Percentiles rank a stretch among this genome's conserved stretches.
Conservation (phyloP, 2,113 vertebrate genomes). For the Antechinus stuartii region DNA sequence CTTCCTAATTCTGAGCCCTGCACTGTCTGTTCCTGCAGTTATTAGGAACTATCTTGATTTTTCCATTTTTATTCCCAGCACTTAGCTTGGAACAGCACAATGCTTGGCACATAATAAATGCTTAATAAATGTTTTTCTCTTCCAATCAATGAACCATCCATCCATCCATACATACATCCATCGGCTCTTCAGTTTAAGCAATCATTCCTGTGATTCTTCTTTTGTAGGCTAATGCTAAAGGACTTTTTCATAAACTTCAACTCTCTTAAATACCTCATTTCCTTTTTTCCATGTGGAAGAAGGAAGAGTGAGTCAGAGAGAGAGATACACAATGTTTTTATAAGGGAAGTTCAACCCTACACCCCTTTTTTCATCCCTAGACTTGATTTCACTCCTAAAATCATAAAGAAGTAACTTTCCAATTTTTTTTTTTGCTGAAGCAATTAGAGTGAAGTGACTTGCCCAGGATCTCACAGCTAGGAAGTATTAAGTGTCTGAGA, state of each 20-base stretch:
- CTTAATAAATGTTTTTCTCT: neutral
- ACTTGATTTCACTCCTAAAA: neutral
- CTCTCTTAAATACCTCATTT: neutral
- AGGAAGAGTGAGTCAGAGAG: neutral
- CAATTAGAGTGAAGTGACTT: too few relatives aligned
- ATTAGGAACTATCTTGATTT: neutral
- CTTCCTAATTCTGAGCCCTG: neutral
- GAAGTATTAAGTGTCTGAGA: too few relatives aligned
- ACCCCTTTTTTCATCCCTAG: neutral
- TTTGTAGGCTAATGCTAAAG: neutral
- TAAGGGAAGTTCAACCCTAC: neutral
- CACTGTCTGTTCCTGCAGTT: neutral
- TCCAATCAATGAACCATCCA: neutral
- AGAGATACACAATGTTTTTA: neutral
- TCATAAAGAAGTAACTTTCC: neutral
- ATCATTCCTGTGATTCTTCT: neutral
- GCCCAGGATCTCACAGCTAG: too few relatives aligned
- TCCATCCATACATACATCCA: neutral
- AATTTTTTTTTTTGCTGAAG: neutral
- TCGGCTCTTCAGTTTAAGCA: neutral
- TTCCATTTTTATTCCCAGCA: neutral
- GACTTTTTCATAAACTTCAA: neutral
- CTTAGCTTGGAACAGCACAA: neutral
- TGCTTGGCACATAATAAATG: neutral
- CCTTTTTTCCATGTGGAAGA: neutral